Percentiles rank a stretch among this genome's conserved stretches.
phyloP scores from a whole-genome alignment of 2,113 vertebrate genomes.

The Oncorhynchus clarkii region DNA sequence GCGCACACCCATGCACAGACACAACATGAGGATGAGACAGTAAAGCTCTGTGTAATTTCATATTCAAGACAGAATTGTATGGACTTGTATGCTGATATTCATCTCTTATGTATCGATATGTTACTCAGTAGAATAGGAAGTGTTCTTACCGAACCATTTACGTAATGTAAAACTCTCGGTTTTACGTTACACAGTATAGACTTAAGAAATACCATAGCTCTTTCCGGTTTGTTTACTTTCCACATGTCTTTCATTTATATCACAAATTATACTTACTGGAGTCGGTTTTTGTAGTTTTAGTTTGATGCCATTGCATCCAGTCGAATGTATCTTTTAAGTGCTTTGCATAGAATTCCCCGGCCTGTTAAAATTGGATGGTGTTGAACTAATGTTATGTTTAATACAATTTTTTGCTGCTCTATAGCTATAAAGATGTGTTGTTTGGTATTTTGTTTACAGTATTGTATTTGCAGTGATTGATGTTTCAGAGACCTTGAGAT shows the following conservation, averaged over 20 bases:
- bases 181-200: not conserved
- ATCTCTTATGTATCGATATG: not conserved
- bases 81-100: too few species aligned
- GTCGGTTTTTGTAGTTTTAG: too few species aligned
- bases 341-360: too few species aligned
- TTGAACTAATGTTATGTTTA: not conserved
- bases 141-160: not conserved
- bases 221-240: not conserved
- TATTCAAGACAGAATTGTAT: too few species aligned
- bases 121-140: not conserved
- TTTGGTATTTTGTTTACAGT: not conserved
- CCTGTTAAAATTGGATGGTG: not conserved
- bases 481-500: not conserved
- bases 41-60: too few species aligned
- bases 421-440: not conserved
- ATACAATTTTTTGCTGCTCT: not conserved
- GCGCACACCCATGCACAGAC: not conserved
- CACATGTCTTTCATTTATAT: not conserved
- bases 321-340: too few species aligned
- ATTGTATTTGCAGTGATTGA: not conserved
- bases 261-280: too few species aligned
- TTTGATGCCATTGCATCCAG: too few species aligned
- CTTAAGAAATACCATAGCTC: not conserved
- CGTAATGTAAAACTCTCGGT: not conserved
- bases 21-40: not conserved